phyloP scores from a whole-genome alignment of 2,797 vertebrate species.

The Poecilia velifera region DNA sequence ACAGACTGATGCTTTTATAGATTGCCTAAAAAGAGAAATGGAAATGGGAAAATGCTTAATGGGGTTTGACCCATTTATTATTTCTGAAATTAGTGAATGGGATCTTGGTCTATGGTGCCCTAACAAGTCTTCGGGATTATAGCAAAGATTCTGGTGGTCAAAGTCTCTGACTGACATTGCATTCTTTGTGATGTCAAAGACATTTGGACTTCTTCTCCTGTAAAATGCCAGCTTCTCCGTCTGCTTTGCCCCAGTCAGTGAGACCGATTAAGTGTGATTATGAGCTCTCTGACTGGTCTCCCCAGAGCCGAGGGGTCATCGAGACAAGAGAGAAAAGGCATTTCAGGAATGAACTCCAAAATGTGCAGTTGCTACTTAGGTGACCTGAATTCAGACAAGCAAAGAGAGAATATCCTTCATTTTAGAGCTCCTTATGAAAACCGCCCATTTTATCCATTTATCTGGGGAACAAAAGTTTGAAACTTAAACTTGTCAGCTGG shows the following conservation, averaged over 20 bases:
- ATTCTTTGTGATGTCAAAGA: neutral
- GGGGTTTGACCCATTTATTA: neutral
- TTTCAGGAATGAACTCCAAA: neutral
- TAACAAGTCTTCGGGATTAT: too few species aligned
- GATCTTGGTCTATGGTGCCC: neutral
- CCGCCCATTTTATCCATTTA: neutral
- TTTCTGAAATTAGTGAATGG: neutral
- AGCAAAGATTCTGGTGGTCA: neutral
- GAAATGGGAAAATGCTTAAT: neutral
- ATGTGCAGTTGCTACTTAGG: neutral
- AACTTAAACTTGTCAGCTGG: neutral
- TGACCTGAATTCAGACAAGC: neutral
- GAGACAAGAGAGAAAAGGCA: neutral
- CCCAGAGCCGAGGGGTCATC: neutral
- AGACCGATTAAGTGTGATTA: neutral
- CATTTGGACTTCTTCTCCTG: neutral
- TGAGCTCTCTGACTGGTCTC: constrained; percentile 1
- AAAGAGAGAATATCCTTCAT: neutral
- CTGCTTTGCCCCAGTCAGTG: neutral
- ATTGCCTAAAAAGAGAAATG: neutral
- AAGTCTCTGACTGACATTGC: neutral
- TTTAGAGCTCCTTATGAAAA: neutral
- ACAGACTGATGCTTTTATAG: neutral
- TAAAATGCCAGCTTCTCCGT: neutral
- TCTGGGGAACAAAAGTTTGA: neutral